Evolutionary conservation across 2,797 vertebrate species (phyloP).

Genomic region (Carapus acus): DNA sequence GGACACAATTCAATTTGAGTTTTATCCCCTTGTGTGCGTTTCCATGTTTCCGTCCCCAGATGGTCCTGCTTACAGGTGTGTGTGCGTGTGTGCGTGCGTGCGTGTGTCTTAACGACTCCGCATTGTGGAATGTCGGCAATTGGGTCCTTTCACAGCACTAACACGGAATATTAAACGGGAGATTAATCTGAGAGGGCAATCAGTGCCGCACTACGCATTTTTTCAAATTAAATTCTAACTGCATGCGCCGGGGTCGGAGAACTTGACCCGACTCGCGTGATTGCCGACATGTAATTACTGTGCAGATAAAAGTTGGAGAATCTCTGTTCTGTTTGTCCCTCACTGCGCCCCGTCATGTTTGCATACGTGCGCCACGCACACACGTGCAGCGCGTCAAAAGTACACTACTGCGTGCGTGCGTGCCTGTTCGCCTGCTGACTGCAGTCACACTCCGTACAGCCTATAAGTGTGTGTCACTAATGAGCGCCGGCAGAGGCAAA

Average conservation of each 20-base stretch:
- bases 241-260: slow-evolving; percentile 9
- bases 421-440: slow-evolving; percentile 13
- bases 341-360: not conserved
- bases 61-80: slow-evolving; percentile 5
- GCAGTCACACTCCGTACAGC: slow-evolving; percentile 38
- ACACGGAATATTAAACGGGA: not conserved
- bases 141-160: not conserved
- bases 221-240: slow-evolving; percentile 5
- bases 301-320: slow-evolving; percentile 19
- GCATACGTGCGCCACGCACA: not conserved
- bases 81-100: too few species aligned
- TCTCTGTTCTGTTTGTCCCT: not conserved
- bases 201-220: slow-evolving; percentile 13
- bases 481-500: slow-evolving; percentile 49
- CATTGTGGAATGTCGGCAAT: not conserved
- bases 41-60: too few species aligned
- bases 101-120: too few species aligned
- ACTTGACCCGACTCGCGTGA: slow-evolving; percentile 1
- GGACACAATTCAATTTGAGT: too few species aligned
- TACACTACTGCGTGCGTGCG: not conserved
- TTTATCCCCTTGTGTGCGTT: too few species aligned
- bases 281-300: slow-evolving; percentile 9
- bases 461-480: slow-evolving; percentile 48
- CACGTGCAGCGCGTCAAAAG: too few species aligned
- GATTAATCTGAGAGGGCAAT: slow-evolving; percentile 4